A percentile compares a stretch with the other conserved stretches of the same genome.
Evolutionary conservation across 2,888 invertebrate species (phyloP).

Genomic region (Flexamia atlantica): DNA sequence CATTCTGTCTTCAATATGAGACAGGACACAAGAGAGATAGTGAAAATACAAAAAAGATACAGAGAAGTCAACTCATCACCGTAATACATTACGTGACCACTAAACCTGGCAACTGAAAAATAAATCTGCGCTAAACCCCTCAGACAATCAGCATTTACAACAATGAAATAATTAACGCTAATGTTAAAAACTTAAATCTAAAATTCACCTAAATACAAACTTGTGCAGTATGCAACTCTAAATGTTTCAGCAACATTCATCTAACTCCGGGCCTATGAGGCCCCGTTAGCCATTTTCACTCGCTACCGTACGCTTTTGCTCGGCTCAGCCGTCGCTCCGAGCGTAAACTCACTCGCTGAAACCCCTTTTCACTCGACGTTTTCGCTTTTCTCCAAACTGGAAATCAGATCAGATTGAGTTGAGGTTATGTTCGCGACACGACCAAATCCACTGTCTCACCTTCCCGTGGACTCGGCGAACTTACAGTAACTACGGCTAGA

Average conservation of each 20-base stretch:
- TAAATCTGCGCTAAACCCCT: neutral
- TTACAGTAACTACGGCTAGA: neutral
- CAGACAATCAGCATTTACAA: conserved; percentile 55
- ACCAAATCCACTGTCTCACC: conserved; percentile 55
- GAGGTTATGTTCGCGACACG: conserved; percentile 38
- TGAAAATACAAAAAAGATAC: too few species aligned
- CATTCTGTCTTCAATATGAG: too few species aligned
- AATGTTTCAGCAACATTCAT: conserved; percentile 46
- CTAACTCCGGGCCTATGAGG: conserved; percentile 49
- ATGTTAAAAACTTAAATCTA: conserved; percentile 37
- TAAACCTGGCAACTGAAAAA: too few species aligned
- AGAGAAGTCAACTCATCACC: too few species aligned
- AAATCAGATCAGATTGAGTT: conserved; percentile 53
- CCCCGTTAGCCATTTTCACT: conserved; percentile 42
- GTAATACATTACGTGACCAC: too few species aligned
- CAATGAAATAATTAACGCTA: conserved; percentile 3
- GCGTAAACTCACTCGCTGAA: conserved; percentile 31
- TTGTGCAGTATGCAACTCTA: conserved; percentile 58
- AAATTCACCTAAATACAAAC: conserved; percentile 60
- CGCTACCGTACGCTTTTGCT: conserved; percentile 28
- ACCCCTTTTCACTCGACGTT: conserved; percentile 15
- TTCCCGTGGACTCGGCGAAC: conserved; percentile 44
- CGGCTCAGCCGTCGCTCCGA: conserved; percentile 16
- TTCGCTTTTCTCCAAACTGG: conserved; percentile 55
- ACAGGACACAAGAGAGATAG: too few species aligned